Base-by-base conservation (phyloP, 2,113 vertebrate genomes). In the Heteronetta atricapilla region DNA sequence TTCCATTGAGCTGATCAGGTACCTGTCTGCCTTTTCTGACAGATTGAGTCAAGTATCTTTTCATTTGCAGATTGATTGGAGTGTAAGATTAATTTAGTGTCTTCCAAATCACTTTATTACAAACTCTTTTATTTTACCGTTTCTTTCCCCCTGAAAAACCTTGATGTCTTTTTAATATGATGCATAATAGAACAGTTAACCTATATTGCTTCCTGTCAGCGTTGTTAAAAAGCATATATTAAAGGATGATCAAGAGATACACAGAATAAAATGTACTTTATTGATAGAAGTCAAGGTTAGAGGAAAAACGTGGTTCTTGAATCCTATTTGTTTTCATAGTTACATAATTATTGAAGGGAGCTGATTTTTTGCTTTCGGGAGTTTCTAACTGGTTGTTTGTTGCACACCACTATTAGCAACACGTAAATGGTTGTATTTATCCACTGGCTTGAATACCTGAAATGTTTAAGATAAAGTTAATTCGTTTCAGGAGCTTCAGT, bases 21-120 rank as follows among this genome's bases (percentile, higher is more conserved):
- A 79, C 77, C 66, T 90, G 75, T 70, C 92, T 95, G 91, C 86
- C 94, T 95, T 81, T 70, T 38, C 88, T 94, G 92, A 94, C 93
- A 96, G 87, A 92, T 74, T 36, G 85, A 90, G 73, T 94, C 83
- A 93, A 96, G 87, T 40, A 67, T 96, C 89, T 93, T 94, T 94
- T 91, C 93, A 85, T 81, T 80, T 89, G 67, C 67, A 59, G 72
- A 90, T 84, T 93, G 95, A 95, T 88, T 96, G 91, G 86, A 92
- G n/a, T 80, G 64, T 72, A 78, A 93, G 91, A 94, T 94, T 96
- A 90, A 95, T 93, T 86, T 84, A 94, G 33, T 86, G 69, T 73
- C 88, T 95, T 95, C 86, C 75, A 94, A 95, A 89, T 46, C 78
- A 81, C 87, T 96, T 94, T 94, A 62, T 67, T 85, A 63, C 66